Evolutionary conservation across 2,113 vertebrate species (phyloP).

Genomic region (Ochotona curzoniae): DNA sequence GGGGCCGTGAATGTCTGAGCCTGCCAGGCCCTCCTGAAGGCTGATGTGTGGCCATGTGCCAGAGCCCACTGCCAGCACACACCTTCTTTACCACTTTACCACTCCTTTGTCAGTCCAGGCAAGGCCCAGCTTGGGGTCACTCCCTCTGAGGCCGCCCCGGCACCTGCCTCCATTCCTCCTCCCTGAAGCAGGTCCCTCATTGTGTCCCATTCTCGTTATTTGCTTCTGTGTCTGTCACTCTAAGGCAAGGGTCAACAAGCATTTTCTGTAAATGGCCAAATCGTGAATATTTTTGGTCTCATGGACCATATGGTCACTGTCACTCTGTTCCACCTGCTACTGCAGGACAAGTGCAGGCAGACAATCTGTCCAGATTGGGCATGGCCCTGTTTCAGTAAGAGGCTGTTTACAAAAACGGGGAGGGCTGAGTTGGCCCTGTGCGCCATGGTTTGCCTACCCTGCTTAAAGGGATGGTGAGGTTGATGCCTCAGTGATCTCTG

Average conservation of each 20-base stretch:
- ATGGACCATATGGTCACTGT: background rate
- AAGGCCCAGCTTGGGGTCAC: background rate
- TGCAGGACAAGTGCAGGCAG: background rate
- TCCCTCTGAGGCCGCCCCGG: background rate
- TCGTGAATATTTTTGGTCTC: slow-evolving; percentile 3
- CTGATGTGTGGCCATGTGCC: background rate
- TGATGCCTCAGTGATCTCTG: background rate
- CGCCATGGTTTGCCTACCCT: background rate
- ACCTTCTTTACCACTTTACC: background rate
- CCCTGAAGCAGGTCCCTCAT: background rate
- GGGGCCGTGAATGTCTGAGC: too few species aligned
- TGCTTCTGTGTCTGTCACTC: background rate
- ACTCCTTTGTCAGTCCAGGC: background rate
- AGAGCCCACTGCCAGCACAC: background rate
- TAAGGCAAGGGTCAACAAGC: background rate
- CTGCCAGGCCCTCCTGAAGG: too few species aligned
- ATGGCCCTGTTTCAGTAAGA: background rate
- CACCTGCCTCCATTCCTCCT: background rate
- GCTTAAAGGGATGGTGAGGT: background rate
- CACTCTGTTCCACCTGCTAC: background rate
- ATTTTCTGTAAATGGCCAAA: background rate
- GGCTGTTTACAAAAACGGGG: background rate
- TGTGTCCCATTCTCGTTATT: background rate
- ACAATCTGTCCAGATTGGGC: background rate
- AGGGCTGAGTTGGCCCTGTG: background rate